Percentiles rank a stretch among this genome's conserved stretches.
Conservation (phyloP, 1,140 invertebrate species). For the Protaetia brevitarsis region DNA sequence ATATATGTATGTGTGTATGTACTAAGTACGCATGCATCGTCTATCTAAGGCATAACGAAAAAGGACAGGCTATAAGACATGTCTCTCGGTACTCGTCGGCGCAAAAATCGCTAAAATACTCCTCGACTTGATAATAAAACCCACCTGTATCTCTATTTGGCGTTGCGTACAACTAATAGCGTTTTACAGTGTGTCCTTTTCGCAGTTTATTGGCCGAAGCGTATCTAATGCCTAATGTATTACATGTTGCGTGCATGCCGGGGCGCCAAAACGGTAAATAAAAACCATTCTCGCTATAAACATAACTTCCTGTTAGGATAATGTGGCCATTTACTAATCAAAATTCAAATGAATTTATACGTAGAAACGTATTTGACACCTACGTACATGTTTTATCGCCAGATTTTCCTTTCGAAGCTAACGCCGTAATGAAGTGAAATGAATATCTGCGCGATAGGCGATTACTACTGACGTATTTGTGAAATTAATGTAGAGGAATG, state of each 20-base stretch:
- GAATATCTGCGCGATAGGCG: too few relatives aligned
- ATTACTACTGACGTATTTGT: too few relatives aligned
- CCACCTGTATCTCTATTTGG: slow-evolving; percentile 15
- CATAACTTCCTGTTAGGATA: background rate
- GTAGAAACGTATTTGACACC: too few relatives aligned
- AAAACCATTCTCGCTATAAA: background rate
- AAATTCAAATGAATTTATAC: too few relatives aligned
- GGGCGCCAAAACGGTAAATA: background rate
- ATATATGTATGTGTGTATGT: background rate
- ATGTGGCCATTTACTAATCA: background rate
- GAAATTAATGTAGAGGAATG: too few relatives aligned
- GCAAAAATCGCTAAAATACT: slow-evolving; percentile 16
- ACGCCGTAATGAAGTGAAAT: too few relatives aligned
- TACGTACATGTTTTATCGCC: too few relatives aligned
- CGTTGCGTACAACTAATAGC: slow-evolving; percentile 2
- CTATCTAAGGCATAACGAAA: slow-evolving; percentile 7
- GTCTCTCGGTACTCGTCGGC: background rate
- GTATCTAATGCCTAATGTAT: slow-evolving; percentile 11
- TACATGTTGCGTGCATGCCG: background rate
- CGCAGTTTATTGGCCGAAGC: slow-evolving; percentile 3
- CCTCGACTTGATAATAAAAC: slow-evolving; percentile 10
- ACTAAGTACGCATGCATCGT: background rate
- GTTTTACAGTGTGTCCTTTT: slow-evolving; percentile 5
- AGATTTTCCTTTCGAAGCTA: too few relatives aligned
- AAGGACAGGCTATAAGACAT: slow-evolving; percentile 2